Evolutionary conservation across 2,113 vertebrate genomes (phyloP).

Genomic region (Malurus melanocephalus): DNA sequence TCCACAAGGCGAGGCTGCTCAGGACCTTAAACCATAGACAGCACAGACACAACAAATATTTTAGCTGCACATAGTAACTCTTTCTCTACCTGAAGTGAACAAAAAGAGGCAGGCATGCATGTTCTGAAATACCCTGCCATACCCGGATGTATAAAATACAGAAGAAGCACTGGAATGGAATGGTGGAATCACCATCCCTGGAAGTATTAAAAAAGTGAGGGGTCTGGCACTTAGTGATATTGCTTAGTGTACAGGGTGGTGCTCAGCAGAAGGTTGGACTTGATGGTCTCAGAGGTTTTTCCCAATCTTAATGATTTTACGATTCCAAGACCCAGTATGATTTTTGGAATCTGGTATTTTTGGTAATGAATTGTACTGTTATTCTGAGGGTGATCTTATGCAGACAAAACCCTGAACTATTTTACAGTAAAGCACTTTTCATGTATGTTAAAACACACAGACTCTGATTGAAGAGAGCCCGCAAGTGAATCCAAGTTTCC

Average conservation of each 20-base stretch:
- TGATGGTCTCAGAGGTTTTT: background rate
- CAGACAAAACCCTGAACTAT: background rate
- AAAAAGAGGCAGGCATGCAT: background rate
- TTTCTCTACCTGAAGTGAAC: background rate
- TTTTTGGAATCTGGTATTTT: background rate
- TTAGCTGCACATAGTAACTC: background rate
- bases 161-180: background rate
- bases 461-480: conserved; percentile 83
- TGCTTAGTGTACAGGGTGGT: background rate
- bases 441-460: conserved; percentile 89
- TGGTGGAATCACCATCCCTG: background rate
- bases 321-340: background rate
- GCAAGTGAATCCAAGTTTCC: conserved; percentile 83
- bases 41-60: background rate
- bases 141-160: background rate
- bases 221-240: background rate
- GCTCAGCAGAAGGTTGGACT: background rate
- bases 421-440: conserved; percentile 89
- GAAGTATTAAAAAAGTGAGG: background rate
- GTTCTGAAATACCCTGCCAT: background rate
- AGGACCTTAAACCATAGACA: background rate
- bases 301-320: background rate
- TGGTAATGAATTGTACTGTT: background rate
- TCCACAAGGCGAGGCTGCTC: background rate
- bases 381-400: background rate